Base-by-base conservation (phyloP, 2,888 invertebrate genomes). In the Cheilosia pagana region DNA sequence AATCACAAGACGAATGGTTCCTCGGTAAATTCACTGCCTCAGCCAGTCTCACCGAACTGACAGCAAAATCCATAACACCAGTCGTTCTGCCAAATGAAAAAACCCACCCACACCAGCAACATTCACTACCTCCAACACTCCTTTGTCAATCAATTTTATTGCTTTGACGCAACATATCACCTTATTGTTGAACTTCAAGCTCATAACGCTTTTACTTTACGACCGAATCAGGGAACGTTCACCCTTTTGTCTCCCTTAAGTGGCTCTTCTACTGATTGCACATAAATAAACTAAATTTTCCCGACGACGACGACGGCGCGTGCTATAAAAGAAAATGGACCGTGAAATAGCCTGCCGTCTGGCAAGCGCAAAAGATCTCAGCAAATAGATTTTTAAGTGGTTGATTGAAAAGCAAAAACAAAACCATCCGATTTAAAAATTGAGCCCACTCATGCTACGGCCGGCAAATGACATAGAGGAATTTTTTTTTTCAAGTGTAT, bases 391-490 rank as follows among this genome's bases (percentile, higher is more conserved):
- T 52, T 25, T 19, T 23, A 16, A 28, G 16, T 45, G 62, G 10
- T 23, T 28, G n/a, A 48, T 7, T 28, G 14, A 50, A 31, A 43
- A 68, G 14, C 4, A 19, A 43, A 68, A 43, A 14, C 28, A 21
- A 60, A 45, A 14, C 21, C 65, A 57, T 65, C 48, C 39, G 57
- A 68, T 67, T 59, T 28, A 67, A 76, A 76, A 76, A 76, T 76
- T 68, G 60, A 35, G 25, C 8, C 14, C 3, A 23, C 14, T 53
- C 76, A 67, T 39, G 52, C 67, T 31, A 41, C 50, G 1, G 10
- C 19, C 57, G 25, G 7, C 45, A 59, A 50, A 65, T 67, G 57
- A 41, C 45, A 21, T 43, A 59, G 31, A 52, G 1, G 19, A 45
- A 45, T 3, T 35, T 12, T 19, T 68, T 19, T 31, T 35, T 45